Conservation (phyloP, 2,888 invertebrate genomes). For the Cremastinae sp. region DNA sequence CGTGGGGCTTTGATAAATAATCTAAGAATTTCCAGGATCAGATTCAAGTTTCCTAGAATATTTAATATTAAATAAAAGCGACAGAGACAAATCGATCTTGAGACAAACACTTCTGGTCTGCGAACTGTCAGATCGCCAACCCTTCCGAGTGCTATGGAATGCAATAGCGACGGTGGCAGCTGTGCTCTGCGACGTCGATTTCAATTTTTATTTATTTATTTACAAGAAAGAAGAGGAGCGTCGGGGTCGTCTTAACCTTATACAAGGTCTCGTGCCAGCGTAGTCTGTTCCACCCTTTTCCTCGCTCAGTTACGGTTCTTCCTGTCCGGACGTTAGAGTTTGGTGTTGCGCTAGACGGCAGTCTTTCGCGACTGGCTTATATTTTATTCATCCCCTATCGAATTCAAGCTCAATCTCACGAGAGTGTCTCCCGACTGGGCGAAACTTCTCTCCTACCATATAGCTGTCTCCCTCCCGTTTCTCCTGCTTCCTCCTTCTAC, state of each 20-base stretch:
- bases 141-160: conserved; percentile 6
- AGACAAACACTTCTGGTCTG: conserved; percentile 33
- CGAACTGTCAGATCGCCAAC: conserved; percentile 6
- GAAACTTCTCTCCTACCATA: conserved; percentile 35
- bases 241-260: conserved; percentile 71
- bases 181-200: conserved; percentile 47
- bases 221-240: conserved; percentile 66
- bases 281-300: conserved; percentile 42
- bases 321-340: conserved; percentile 63
- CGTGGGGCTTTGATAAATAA: too few relatives aligned
- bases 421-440: conserved; percentile 75
- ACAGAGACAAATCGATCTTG: neutral
- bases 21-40: too few relatives aligned
- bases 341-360: conserved; percentile 61
- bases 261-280: conserved; percentile 32
- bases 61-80: too few relatives aligned
- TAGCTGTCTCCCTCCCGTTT: conserved; percentile 27
- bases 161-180: conserved; percentile 42
- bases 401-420: conserved; percentile 79
- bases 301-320: conserved; percentile 10
- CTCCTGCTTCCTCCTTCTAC: conserved; percentile 48
- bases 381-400: conserved; percentile 80
- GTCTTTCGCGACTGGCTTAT: conserved; percentile 68
- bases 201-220: conserved; percentile 73
- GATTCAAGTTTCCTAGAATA: neutral